Evolutionary conservation across 2,888 invertebrate genomes (phyloP).

Genomic region (Pyralis farinalis): DNA sequence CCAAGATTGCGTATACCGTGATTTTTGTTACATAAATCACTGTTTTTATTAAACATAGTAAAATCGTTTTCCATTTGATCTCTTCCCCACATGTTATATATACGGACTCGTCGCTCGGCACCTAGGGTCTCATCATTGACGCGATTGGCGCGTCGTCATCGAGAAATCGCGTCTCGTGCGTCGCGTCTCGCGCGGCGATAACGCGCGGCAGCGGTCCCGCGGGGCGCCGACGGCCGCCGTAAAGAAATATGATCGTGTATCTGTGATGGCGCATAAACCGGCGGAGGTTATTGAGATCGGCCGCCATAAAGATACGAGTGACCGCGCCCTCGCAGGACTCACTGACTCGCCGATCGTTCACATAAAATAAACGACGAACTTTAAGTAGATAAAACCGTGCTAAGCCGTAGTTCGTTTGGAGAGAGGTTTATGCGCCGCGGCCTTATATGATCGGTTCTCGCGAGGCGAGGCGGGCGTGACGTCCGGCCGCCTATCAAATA

Average conservation of each 20-base stretch:
- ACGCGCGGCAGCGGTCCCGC: slow-evolving; percentile 3
- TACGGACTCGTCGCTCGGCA: too few species aligned
- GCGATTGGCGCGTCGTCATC: neutral
- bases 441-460: slow-evolving; percentile 34
- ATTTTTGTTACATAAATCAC: too few species aligned
- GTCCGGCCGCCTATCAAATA: slow-evolving; percentile 20
- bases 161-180: neutral
- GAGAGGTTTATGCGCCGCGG: slow-evolving; percentile 29
- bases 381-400: slow-evolving; percentile 40
- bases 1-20: too few species aligned
- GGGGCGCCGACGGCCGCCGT: slow-evolving; percentile 14
- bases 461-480: too few species aligned
- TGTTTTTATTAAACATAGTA: too few species aligned
- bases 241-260: slow-evolving; percentile 29
- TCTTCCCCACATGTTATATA: too few species aligned
- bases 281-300: slow-evolving; percentile 30
- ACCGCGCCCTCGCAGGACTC: slow-evolving; percentile 20
- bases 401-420: slow-evolving; percentile 35
- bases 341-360: slow-evolving; percentile 22
- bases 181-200: neutral
- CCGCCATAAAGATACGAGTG: slow-evolving; percentile 42
- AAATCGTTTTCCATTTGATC: too few species aligned
- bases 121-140: too few species aligned
- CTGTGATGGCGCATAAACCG: slow-evolving; percentile 29
- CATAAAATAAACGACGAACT: slow-evolving; percentile 40